phyloP scores from a whole-genome alignment of 2,113 vertebrate species.

The Pomatostomus ruficeps region DNA sequence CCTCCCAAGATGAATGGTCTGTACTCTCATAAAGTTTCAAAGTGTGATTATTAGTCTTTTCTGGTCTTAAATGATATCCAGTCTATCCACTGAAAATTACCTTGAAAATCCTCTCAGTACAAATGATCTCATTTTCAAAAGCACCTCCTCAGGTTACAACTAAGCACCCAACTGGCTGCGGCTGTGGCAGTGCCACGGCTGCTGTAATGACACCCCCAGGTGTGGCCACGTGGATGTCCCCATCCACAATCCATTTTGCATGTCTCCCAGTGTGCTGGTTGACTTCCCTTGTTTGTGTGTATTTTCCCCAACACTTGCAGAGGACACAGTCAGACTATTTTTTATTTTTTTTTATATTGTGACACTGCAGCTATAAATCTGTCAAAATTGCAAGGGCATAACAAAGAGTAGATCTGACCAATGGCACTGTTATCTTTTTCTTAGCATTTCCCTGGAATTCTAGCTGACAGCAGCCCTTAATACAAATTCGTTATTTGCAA shows the following conservation, averaged over 20 bases:
- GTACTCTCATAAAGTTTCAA: neutral
- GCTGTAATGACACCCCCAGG: neutral
- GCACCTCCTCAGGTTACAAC: neutral
- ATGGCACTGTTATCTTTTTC: neutral
- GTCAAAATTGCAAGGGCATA: neutral
- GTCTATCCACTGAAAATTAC: neutral
- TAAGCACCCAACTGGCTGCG: neutral
- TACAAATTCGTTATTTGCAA: neutral
- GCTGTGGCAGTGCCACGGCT: neutral
- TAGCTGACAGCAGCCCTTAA: neutral
- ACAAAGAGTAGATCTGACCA: neutral
- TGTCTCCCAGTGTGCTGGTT: accelerated
- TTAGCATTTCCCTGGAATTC: neutral
- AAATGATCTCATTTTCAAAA: conserved; percentile 21
- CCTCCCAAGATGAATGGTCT: neutral
- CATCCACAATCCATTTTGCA: neutral
- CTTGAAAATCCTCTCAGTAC: conserved; percentile 10
- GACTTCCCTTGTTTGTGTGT: neutral
- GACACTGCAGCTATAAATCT: neutral
- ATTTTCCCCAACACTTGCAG: neutral
- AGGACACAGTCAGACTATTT: neutral
- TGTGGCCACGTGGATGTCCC: neutral
- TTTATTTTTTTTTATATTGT: neutral
- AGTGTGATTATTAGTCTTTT: neutral
- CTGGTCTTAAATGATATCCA: neutral